Base-by-base conservation (phyloP, 30 jellyfish, hydroid and myxozoan species). In the Cassiopea xamachana region DNA sequence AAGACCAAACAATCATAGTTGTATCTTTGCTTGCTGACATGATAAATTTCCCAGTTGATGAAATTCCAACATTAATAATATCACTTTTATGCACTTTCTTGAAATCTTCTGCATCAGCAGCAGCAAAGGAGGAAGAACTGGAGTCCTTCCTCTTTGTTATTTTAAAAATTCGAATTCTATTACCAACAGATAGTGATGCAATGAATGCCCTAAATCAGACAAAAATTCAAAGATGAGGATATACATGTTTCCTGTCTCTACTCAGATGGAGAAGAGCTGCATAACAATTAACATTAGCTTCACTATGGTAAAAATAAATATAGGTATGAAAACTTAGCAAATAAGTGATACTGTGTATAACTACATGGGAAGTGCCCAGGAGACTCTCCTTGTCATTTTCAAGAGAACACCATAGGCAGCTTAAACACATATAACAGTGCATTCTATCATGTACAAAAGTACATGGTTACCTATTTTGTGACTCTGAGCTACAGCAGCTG, bases 11-110 rank as follows among this genome's bases (percentile, higher is more conserved):
- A 27, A 96, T 71, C 6, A 96, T 90, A 43, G 94, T 94, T 62
- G 99, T 96, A 77, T 93, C 99, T 87, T 92, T 96, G 76, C 94
- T 88, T 8, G 98, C 98, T 47, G 98, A 75, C 98, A 96, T 92
- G 74, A 96, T 81, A 69, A 81, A 96, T 75, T 92, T 92, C 39
- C 99, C 99, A 85, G 84, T 92, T 12, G 97, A 84, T 15, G 99
- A 90, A 60, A 96, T 90, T 43, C 90, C 98, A 83, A 87, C 97
- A 81, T 77, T 74, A n/a, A 96, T 79, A 76, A 96, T 92, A 69
- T 92, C 99, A n/a, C 97, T 49, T 83, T 96, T 96, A 79, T 93
- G 98, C 43, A 76, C 74, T 60, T 86, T 89, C 14, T 97, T 98
- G 81, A 96, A 96, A 90, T 92, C 98, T 78, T 96, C 99, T 43